phyloP scores from a whole-genome alignment of 2,113 vertebrate species.

The Corydoras sp. region DNA sequence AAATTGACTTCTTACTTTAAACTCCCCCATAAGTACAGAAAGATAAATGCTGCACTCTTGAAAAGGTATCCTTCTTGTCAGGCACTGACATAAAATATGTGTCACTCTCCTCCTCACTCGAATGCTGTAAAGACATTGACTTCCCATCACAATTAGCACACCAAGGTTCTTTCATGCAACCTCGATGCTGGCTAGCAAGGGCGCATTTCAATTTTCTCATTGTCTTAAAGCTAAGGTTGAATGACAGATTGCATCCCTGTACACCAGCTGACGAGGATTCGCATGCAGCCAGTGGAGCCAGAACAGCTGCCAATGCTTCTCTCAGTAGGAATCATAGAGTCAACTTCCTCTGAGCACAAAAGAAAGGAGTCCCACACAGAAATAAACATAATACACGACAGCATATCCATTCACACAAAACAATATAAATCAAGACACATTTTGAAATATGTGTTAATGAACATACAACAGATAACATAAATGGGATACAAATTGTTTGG shows the following conservation, averaged over 20 bases:
- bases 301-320: slow-evolving; percentile 48
- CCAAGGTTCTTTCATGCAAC: slow-evolving; percentile 50
- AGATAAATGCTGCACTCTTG: slow-evolving; percentile 56
- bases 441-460: too few species aligned
- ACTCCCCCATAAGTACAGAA: slow-evolving; percentile 40
- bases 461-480: too few species aligned
- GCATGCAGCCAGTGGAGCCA: slow-evolving; percentile 49
- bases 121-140: slow-evolving; percentile 55
- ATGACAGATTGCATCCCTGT: slow-evolving; percentile 59
- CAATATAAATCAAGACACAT: neutral
- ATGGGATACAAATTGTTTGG: too few species aligned
- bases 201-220: slow-evolving; percentile 58
- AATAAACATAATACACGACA: slow-evolving; percentile 3
- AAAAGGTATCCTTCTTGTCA: slow-evolving; percentile 37
- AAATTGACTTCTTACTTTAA: slow-evolving; percentile 45
- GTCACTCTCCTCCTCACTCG: slow-evolving; percentile 52
- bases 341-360: slow-evolving; percentile 8
- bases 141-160: slow-evolving; percentile 64
- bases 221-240: slow-evolving; percentile 59
- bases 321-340: slow-evolving; percentile 29
- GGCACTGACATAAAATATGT: slow-evolving; percentile 53
- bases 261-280: slow-evolving; percentile 47
- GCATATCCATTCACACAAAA: neutral
- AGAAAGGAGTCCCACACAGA: neutral
- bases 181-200: slow-evolving; percentile 54